These are phyloP conservation scores for Brenthis hecate DNA, from an alignment of 2,888 invertebrate species.

Conservation along the genomic window DNA sequence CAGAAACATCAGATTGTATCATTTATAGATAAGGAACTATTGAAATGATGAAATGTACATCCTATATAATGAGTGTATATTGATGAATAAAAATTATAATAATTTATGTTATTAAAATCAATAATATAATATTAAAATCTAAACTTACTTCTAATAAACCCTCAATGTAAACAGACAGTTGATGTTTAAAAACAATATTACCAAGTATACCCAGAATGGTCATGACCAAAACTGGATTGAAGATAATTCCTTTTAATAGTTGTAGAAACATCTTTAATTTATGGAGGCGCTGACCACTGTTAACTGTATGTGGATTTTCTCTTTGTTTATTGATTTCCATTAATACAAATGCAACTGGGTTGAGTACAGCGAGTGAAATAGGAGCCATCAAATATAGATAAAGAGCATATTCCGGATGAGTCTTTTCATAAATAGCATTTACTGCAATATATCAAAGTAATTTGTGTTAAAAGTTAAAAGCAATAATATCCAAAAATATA, in stretches of 20 bases:
- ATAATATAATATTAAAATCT: slow-evolving; percentile 35
- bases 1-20: background rate
- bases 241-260: slow-evolving; percentile 87
- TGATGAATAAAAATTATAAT: background rate
- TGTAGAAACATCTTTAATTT: slow-evolving; percentile 68
- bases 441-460: slow-evolving; percentile 80
- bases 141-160: slow-evolving; percentile 87
- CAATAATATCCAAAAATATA: background rate
- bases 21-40: background rate
- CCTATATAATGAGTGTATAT: background rate
- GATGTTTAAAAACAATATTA: slow-evolving; percentile 90
- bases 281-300: slow-evolving; percentile 35
- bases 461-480: background rate
- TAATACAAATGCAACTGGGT: slow-evolving; percentile 94
- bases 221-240: slow-evolving; percentile 96
- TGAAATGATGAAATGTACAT: background rate
- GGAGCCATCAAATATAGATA: slow-evolving; percentile 97
- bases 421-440: slow-evolving; percentile 90
- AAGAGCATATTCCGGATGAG: slow-evolving; percentile 94
- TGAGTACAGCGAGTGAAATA: slow-evolving; percentile 94
- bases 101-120: slow-evolving; percentile 7
- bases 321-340: slow-evolving; percentile 90
- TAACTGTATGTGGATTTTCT: slow-evolving; percentile 51
- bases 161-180: slow-evolving; percentile 88
- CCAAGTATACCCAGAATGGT: slow-evolving; percentile 94